Evolutionary conservation across 2,888 invertebrate species (phyloP), one percentile per base, ranked within the genome.

Genomic region (Agonopterix alstromeriana): DNA sequence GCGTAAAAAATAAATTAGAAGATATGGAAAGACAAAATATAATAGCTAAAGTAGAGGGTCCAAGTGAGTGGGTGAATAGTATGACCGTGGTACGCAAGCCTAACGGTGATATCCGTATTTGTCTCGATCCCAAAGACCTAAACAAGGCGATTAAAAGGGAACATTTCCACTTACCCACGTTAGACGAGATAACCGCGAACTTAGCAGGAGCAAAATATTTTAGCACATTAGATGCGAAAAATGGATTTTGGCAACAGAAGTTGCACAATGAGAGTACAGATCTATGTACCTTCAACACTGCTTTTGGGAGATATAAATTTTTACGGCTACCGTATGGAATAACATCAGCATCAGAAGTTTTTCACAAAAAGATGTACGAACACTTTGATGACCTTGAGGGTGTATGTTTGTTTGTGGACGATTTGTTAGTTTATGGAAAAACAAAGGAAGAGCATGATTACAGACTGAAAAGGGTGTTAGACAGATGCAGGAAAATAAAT

Each of bases 61-160:
- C 58, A 0, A 59, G 57, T 10, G 51, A 51, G 11, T 65, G 61
- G 65, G 65, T 65, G 0, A 63, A 52, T 42, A 57, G 56, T n/a
- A 55, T 63, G 48, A 60, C 57, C 0, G 55, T 63, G 0, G 64
- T 58, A 0, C 55, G 50, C 43, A 66, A 66, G 50, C 45, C 55
- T 0, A 56, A 58, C 41, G 61, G 61, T 0, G 55, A 60, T 35
- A 17, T 65, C 3, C 51, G 61, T 1, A 55, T 63, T 5, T 63
- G 61, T 48, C n/a, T 65, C 10, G 61, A 65, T 45, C 65, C 65
- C 0, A 41, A 49, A 36, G 56, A 60, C 42, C 42, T 60, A 2
- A 61, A 63, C 45, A 51, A 52, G 46, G 53, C 53, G 1, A 63
- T 61, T 10, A 54, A 51, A 17, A 49, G 56, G 0, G 56, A 55